phyloP scores from a whole-genome alignment of 2,113 vertebrate species.

The Rhinolophus ferrumequinum region DNA sequence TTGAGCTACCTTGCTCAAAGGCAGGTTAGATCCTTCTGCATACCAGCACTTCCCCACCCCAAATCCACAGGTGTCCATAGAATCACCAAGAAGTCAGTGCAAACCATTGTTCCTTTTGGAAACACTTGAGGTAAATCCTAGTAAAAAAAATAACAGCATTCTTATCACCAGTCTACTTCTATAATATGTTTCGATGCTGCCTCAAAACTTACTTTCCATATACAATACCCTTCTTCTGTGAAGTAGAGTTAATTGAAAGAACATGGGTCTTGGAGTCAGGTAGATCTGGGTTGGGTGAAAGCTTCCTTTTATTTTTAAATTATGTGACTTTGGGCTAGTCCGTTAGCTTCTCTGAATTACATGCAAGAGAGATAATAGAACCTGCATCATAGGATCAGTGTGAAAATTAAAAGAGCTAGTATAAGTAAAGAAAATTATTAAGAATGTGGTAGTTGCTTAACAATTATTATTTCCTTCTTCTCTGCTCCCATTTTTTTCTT shows the following conservation, averaged over 20 bases:
- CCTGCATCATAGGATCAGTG: not conserved
- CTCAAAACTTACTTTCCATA: not conserved
- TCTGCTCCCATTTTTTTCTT: not conserved
- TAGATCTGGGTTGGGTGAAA: not conserved
- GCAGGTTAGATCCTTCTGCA: constrained; percentile 9
- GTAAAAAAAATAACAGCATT: not conserved
- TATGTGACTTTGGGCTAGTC: not conserved
- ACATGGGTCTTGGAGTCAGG: not conserved
- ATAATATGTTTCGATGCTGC: not conserved
- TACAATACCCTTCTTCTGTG: not conserved
- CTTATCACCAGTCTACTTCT: not conserved
- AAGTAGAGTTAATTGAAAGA: not conserved
- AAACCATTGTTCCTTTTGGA: not conserved
- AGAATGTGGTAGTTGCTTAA: not conserved
- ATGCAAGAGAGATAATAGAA: not conserved
- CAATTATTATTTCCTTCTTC: not conserved
- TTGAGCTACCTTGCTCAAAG: constrained; percentile 39
- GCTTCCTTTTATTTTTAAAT: not conserved
- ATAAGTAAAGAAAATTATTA: not conserved
- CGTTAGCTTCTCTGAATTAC: not conserved
- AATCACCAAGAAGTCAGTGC: not conserved
- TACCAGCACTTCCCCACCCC: not conserved
- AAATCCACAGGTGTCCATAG: not conserved
- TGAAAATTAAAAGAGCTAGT: not conserved
- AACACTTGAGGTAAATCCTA: not conserved